Base-by-base conservation (phyloP, 2,888 invertebrate genomes). In the Brachypterus glaber region DNA sequence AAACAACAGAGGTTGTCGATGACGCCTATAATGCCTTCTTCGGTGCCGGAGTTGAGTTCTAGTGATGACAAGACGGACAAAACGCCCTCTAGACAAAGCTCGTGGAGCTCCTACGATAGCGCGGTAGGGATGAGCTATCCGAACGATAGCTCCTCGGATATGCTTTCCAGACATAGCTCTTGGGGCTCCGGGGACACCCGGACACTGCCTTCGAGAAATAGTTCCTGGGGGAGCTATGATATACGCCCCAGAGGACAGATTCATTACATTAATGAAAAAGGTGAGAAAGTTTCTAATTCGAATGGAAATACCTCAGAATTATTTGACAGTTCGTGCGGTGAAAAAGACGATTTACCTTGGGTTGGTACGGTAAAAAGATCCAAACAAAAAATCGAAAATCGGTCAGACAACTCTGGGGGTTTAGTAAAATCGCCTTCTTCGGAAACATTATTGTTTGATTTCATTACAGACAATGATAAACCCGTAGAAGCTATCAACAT, bases 161-260 rank as follows among this genome's bases (percentile, higher is more conserved):
- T 68, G 25, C 74, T 79, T 17, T 82, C 83, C 40, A 73, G 86
- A 7, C 84, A 85, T 59, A 80, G 85, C 47, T 85, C 86, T 26
- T 86, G 87, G 85, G 84, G 85, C 41, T 81, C 82, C n/a, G 77
- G 76, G 34, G 82, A 83, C 57, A 73, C 74, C 35, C 69, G 78
- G 27, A 72, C 73, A 3, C 51, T 76, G 38, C 77, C 80, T 1
- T 76, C 79, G 21, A 66, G 82, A 35, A 81, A 79, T 49, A 78
- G 79, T 62, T 79, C 79, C 30, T 79, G 80, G 76, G 79, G 79
- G 9, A 79, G 80, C 4, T 81, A 79, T 53, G 82, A 82, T 51
- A 75, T 74, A 64, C 60, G 72, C 14, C 68, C 69, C 1, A 56
- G 60, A 36, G 53, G 53, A 4, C 49, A 55, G 8, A 56, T 59